Percentiles rank a stretch among this genome's conserved stretches.
These are phyloP conservation scores for Cryptus armator DNA, from an alignment of 2,888 invertebrate genomes.

Conservation along the genomic window DNA sequence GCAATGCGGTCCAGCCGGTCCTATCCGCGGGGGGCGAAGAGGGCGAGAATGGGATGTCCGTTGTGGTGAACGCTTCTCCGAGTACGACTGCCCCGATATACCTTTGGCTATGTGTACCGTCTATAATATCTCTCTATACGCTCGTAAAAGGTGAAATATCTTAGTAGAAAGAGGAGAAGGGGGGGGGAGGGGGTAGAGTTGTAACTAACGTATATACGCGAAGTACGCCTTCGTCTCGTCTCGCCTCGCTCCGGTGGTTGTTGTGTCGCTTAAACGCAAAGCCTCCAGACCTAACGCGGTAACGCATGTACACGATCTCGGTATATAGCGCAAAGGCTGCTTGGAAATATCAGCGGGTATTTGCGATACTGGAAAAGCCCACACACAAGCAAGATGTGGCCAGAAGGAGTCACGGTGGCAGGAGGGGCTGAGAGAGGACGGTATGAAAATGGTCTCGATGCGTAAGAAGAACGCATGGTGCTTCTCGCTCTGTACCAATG, in stretches of 20 bases:
- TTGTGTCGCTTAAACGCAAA: constrained; percentile 77
- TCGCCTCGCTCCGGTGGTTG: constrained; percentile 81
- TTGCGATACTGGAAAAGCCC: constrained; percentile 9
- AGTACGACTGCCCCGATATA: constrained; percentile 47
- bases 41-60: constrained; percentile 53
- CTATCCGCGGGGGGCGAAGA: constrained; percentile 54
- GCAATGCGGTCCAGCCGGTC: constrained; percentile 65
- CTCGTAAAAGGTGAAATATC: constrained; percentile 29
- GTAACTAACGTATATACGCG: constrained; percentile 65
- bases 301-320: constrained; percentile 51
- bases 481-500: constrained; percentile 60
- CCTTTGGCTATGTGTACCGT: constrained; percentile 36
- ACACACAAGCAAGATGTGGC: neutral
- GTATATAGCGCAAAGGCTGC: constrained; percentile 68
- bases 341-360: constrained; percentile 47
- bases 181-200: constrained; percentile 55
- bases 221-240: constrained; percentile 71
- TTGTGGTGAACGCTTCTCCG: constrained; percentile 37
- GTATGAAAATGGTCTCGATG: constrained; percentile 68
- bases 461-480: constrained; percentile 60
- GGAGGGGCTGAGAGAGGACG: constrained; percentile 35
- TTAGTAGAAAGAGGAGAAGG: neutral
- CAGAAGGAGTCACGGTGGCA: constrained; percentile 24
- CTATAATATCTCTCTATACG: constrained; percentile 39
- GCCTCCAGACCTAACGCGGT: constrained; percentile 73